phyloP scores from a whole-genome alignment of 2,888 invertebrate genomes.

The Drosophila siamana region DNA sequence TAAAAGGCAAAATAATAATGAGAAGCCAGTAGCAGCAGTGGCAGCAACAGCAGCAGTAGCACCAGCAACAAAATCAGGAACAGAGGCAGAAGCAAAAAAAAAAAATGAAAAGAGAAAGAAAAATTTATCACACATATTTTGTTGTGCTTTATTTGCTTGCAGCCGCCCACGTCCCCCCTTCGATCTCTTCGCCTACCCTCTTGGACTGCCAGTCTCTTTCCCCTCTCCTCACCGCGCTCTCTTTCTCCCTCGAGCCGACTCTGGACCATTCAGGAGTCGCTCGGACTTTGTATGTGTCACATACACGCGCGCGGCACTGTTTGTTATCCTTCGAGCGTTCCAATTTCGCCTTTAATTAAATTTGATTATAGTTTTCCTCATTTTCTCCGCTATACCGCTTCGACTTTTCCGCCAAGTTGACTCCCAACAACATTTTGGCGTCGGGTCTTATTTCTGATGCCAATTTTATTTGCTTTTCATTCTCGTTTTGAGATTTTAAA shows the following conservation, averaged over 20 bases:
- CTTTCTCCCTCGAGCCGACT: not conserved
- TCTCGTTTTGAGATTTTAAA: constrained; percentile 13
- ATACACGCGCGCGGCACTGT: constrained; percentile 49
- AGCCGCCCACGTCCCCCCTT: constrained; percentile 1
- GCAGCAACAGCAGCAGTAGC: constrained; percentile 25
- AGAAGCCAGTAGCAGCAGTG: constrained; percentile 62
- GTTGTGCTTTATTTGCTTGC: constrained; percentile 66
- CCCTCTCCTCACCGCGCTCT: not conserved
- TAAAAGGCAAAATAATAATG: constrained; percentile 77
- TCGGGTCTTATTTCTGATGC: constrained; percentile 17
- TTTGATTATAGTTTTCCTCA: constrained; percentile 74
- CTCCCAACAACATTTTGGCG: constrained; percentile 31
- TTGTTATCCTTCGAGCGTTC: constrained; percentile 71
- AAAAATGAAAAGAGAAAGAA: constrained; percentile 31
- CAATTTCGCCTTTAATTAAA: constrained; percentile 80
- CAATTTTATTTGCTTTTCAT: constrained; percentile 37
- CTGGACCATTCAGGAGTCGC: constrained; percentile 49
- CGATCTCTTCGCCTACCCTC: not conserved
- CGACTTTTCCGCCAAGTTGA: constrained; percentile 12
- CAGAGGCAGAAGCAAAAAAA: constrained; percentile 9
- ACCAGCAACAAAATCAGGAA: constrained; percentile 30
- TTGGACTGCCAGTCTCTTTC: not conserved
- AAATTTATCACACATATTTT: constrained; percentile 62
- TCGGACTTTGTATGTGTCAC: constrained; percentile 67
- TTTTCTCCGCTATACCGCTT: constrained; percentile 15